Percentiles rank a stretch among this genome's conserved stretches.
These are phyloP conservation scores for Phanerotoma sp. DNA, from an alignment of 2,888 invertebrate species.

Conservation along the genomic window DNA sequence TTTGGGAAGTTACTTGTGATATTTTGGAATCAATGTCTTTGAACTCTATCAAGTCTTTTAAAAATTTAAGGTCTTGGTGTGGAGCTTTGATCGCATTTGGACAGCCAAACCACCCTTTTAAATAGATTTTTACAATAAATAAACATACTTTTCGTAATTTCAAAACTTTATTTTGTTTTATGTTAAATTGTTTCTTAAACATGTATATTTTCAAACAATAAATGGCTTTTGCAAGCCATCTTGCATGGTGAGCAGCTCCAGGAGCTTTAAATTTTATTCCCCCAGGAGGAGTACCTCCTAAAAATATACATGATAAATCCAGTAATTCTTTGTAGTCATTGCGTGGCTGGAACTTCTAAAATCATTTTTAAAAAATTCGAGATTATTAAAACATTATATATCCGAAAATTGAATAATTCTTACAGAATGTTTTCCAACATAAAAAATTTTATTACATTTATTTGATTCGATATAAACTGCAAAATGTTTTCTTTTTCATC, in stretches of 20 bases:
- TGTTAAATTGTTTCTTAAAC: constrained; percentile 1
- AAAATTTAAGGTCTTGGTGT: constrained; percentile 25
- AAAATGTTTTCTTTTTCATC: background rate
- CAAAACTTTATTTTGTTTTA: background rate
- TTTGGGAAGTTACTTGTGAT: background rate
- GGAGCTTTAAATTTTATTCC: constrained; percentile 5
- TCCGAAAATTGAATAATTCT: background rate
- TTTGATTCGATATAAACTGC: background rate
- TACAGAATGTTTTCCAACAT: background rate
- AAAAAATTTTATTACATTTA: background rate
- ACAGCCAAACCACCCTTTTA: constrained; percentile 28
- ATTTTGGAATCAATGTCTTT: constrained; percentile 6
- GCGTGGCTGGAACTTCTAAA: constrained; percentile 23
- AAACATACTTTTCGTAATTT: background rate
- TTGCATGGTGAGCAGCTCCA: background rate
- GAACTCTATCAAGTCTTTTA: constrained; percentile 24
- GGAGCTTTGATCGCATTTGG: constrained; percentile 25
- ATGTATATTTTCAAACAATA: constrained; percentile 8
- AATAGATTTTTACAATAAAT: constrained; percentile 24
- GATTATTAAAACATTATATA: background rate
- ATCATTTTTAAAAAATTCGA: background rate
- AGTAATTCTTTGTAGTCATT: constrained; percentile 36
- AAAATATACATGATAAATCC: constrained; percentile 36
- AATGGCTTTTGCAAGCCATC: constrained; percentile 9
- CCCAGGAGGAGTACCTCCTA: constrained; percentile 22